Base-by-base conservation (phyloP, 1,140 invertebrate species). In the Sycophila sp. region DNA sequence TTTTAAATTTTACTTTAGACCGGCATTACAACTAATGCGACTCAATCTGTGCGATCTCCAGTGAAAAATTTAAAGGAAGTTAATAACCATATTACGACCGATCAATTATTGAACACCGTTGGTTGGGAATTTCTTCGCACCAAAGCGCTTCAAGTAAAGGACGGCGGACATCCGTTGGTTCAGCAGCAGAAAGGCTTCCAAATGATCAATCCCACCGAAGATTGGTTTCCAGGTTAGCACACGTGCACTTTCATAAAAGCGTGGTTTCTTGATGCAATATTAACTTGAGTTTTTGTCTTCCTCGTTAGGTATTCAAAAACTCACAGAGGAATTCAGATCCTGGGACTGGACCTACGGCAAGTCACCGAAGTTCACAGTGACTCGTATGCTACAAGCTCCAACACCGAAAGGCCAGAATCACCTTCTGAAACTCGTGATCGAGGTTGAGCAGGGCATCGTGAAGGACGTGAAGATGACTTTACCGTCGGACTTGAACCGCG, bases 311-410 rank as follows among this genome's bases (percentile, higher is more conserved):
- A 87, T 97, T 11, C 77, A 88, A 26, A 79, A 87, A 63, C 62
- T 86, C 2, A 83, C 80, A 1, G 87, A 88, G 49, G 89, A 92
- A 69, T 90, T 96, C 26, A 79, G 86, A 69, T 92, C 90, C 15
- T 98, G 96, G 95, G 89, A 95, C 55, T 98, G 95, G 96, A 90
- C 90, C 59, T 96, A 89, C 83, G 96, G 94, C n/a, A 92, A 91
- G 80, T 95, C 95, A 1, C 96, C 96, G 1, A 90, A 91, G 76
- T 98, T 98, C 82, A 90, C 89, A 1, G 89, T 95, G 3, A 82
- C 76, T 7, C 80, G 82, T 6, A 59, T 76, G 7, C 30, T 86
- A 1, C 77, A 83, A 53, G 49, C 82, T 2, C 77, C 77, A 13
- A 38, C 28, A 0, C 59, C 74, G 6, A 58, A 76, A 17, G 74